phyloP scores from a whole-genome alignment of 2,113 vertebrate genomes.

The Sinocyclocheilus anophthalmus region DNA sequence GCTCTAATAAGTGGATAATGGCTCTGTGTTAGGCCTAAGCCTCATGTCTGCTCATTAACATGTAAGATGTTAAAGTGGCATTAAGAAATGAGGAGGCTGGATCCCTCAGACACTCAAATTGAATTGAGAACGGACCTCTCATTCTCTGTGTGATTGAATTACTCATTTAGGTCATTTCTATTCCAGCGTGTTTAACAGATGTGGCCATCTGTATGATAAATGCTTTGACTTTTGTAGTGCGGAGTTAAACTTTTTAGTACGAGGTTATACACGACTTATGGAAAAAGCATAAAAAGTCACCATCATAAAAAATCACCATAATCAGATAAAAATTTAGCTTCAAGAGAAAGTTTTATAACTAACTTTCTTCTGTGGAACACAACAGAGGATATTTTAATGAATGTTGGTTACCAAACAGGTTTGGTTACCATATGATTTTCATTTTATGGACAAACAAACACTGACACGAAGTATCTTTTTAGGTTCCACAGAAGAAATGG shows the following conservation, averaged over 20 bases:
- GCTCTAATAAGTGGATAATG: conserved; percentile 69
- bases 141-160: conserved; percentile 55
- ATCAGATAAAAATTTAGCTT: neutral
- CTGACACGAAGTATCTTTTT: neutral
- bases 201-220: neutral
- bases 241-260: neutral
- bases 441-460: neutral
- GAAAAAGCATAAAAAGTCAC: conserved; percentile 22
- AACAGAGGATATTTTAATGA: neutral
- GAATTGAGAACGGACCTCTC: conserved; percentile 62
- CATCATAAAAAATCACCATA: neutral
- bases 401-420: neutral
- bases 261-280: neutral
- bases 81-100: conserved; percentile 65
- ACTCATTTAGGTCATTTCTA: conserved; percentile 55
- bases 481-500: neutral
- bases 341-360: neutral
- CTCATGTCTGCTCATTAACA: conserved; percentile 64
- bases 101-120: conserved; percentile 58
- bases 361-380: neutral
- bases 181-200: neutral
- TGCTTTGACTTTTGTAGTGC: neutral
- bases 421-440: neutral
- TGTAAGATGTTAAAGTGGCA: conserved; percentile 65
- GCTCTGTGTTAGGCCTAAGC: conserved; percentile 67